Conservation (phyloP, 2,888 invertebrate species). For the Caenorhabditis japonica region DNA sequence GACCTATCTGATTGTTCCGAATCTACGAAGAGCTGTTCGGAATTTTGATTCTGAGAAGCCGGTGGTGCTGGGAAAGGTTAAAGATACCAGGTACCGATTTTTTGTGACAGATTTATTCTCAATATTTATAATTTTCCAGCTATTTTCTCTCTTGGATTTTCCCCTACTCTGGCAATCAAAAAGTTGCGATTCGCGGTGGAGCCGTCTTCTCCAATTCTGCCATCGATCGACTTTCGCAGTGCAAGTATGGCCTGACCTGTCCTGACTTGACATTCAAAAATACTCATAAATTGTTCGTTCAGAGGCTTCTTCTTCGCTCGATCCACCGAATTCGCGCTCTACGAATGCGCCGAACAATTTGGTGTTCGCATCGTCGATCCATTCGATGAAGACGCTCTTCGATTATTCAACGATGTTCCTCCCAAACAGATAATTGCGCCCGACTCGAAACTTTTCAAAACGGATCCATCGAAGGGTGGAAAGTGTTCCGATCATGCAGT, state of each 20-base stretch:
- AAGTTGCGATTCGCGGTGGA: constrained; percentile 33
- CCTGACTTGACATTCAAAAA: not conserved
- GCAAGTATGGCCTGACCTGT: constrained; percentile 24
- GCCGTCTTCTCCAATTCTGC: constrained; percentile 39
- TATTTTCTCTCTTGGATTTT: constrained; percentile 34
- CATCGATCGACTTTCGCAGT: constrained; percentile 29
- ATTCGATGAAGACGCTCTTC: constrained; percentile 42
- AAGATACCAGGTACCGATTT: constrained; percentile 17
- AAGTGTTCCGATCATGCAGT: constrained; percentile 49
- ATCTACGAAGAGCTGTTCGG: constrained; percentile 14
- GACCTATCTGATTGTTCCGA: constrained; percentile 45
- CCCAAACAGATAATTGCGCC: constrained; percentile 40
- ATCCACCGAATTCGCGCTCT: constrained; percentile 37
- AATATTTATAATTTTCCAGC: constrained; percentile 9
- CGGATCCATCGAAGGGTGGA: constrained; percentile 6
- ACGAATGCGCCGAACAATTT: constrained; percentile 26
- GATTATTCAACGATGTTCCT: constrained; percentile 36
- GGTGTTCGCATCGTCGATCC: constrained; percentile 29
- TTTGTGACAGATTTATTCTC: no score
- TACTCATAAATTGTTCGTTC: constrained; percentile 5
- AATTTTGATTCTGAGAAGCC: constrained; percentile 25
- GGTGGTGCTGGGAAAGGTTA: constrained; percentile 35
- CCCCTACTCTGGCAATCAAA: constrained; percentile 32
- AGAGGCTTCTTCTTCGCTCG: constrained; percentile 46
- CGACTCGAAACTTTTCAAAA: constrained; percentile 15